Percentiles rank a stretch among this genome's conserved stretches.
These are phyloP conservation scores for Platycercus adscitus DNA, from an alignment of 2,113 vertebrate genomes.

Conservation along the genomic window DNA sequence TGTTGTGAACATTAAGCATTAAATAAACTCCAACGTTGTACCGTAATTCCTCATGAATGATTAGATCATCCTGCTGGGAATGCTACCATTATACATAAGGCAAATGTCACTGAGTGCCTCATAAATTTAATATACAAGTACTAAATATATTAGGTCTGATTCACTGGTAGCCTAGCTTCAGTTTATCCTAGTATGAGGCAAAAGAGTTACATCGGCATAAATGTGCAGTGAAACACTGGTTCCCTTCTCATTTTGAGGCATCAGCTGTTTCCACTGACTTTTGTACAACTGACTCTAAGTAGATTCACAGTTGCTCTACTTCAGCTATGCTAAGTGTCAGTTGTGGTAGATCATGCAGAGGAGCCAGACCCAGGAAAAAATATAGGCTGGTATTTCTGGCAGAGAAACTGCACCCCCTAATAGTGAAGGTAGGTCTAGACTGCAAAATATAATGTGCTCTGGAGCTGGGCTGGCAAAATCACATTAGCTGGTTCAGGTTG, in stretches of 20 bases:
- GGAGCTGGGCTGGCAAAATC: not conserved
- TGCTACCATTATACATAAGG: slow-evolving; percentile 51
- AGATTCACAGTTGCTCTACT: slow-evolving; percentile 11
- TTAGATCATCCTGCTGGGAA: slow-evolving; percentile 60
- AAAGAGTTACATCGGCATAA: not conserved
- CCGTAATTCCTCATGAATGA: slow-evolving; percentile 46
- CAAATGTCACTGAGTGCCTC: slow-evolving; percentile 51
- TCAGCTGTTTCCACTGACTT: slow-evolving; percentile 50
- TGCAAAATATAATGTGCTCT: not conserved
- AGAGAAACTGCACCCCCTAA: not conserved
- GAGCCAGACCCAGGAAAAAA: slow-evolving; percentile 8
- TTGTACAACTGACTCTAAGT: not conserved
- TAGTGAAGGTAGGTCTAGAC: slow-evolving; percentile 1
- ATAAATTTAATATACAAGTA: slow-evolving; percentile 51
- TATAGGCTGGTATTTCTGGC: slow-evolving; percentile 49
- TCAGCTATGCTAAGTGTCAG: not conserved
- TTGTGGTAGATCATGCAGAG: not conserved
- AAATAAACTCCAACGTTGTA: slow-evolving; percentile 38
- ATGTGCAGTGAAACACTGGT: not conserved
- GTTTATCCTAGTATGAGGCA: slow-evolving; percentile 12
- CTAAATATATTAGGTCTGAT: slow-evolving; percentile 36
- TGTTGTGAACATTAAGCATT: slow-evolving; percentile 31
- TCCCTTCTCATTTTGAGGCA: slow-evolving; percentile 11
- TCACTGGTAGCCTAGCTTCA: slow-evolving; percentile 33
- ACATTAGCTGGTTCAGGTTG: not conserved